Conservation (phyloP, 2,888 invertebrate genomes). For the Apamea monoglypha region DNA sequence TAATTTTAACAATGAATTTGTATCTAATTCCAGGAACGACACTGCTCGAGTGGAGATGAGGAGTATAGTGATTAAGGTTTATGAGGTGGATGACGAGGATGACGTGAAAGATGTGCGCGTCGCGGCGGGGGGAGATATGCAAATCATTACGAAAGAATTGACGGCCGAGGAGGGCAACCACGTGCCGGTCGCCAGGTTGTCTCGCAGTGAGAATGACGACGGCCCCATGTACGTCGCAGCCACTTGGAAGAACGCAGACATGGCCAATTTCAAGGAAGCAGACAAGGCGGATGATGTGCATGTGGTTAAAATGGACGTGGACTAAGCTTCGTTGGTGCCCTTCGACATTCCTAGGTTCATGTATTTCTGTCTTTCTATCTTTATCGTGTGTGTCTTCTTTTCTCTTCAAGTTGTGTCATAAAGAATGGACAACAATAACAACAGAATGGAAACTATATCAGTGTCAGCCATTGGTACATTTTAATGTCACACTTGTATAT, state of each 20-base stretch:
- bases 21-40: constrained; percentile 18
- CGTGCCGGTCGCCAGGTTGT: not conserved
- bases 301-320: not conserved
- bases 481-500: not conserved
- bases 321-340: not conserved
- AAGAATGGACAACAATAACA: constrained; percentile 1
- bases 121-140: not conserved
- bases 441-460: not conserved
- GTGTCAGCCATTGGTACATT: not conserved
- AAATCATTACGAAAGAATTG: constrained; percentile 22
- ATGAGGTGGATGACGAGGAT: too few species aligned
- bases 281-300: not conserved
- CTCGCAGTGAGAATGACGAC: not conserved
- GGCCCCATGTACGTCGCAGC: not conserved
- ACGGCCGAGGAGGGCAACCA: constrained; percentile 4
- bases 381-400: not conserved
- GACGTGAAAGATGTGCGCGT: not conserved
- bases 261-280: not conserved
- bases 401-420: not conserved
- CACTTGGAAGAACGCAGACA: not conserved
- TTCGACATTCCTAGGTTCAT: not conserved
- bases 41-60: not conserved
- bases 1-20: not conserved
- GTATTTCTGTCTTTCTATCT: not conserved
- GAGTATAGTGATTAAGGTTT: not conserved